Conservation (phyloP, 2,797 vertebrate species). For the Sciurus vulgaris region DNA sequence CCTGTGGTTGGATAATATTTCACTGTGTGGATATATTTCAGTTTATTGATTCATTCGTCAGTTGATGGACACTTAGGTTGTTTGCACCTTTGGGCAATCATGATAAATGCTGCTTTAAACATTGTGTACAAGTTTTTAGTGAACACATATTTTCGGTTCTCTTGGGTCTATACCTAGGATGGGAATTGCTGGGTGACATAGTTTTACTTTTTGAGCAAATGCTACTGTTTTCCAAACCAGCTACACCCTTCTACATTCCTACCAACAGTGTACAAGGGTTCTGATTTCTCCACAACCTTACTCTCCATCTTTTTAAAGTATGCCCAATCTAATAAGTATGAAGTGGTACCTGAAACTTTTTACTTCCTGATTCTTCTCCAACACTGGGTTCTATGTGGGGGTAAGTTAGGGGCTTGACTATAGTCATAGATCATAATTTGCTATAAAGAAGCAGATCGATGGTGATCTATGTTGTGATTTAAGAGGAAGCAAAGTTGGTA, state of each 20-base stretch:
- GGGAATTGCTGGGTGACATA: neutral
- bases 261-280: neutral
- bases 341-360: neutral
- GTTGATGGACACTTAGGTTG: neutral
- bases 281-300: neutral
- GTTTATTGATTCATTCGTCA: neutral
- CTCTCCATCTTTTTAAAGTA: neutral
- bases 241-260: neutral
- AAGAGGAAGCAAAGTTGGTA: neutral
- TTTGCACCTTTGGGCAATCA: neutral
- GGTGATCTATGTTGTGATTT: neutral
- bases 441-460: neutral
- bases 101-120: neutral
- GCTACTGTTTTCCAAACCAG: neutral
- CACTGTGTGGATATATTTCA: neutral
- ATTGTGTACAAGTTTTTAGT: neutral
- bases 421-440: neutral
- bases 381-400: neutral
- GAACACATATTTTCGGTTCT: neutral
- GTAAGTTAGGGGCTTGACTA: neutral
- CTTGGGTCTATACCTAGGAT: neutral
- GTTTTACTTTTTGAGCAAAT: neutral
- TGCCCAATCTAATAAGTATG: neutral
- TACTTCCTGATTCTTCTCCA: conserved; percentile 24
- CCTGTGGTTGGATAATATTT: neutral